Base-by-base conservation (phyloP, 2,113 vertebrate genomes). In the Lampris incognitus region DNA sequence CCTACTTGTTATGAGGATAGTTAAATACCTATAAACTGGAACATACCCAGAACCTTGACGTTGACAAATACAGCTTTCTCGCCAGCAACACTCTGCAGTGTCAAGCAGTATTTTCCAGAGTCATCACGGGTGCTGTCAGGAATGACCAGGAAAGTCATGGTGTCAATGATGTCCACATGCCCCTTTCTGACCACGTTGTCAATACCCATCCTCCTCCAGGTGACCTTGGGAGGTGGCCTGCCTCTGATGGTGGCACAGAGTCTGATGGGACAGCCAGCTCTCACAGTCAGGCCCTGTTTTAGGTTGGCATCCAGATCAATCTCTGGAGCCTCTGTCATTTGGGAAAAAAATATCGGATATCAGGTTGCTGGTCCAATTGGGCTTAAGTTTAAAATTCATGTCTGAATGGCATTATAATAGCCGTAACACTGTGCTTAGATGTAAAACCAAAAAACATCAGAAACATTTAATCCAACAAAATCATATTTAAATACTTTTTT, bases 71-170 rank as follows among this genome's bases (percentile, higher is more conserved):
- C 96, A 10, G 98, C 96, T 82, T 99, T 99, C 93, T 99, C 98
- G 84, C 98, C 98, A 24, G 97, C 98, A 66, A 90, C 60, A 81
- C 96, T 99, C 79, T 94, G 93, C 64, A 99, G 87, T 0, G 96
- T 97, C 84, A 99, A 81, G 54, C 96, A 97, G 74, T 99, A 99
- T 95, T 99, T 99, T 79, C 98, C 98, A 0, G 97, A 96, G 79
- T 99, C 98, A 38, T 98, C 93, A 69, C 98, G 96, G 13, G 97
- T 99, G 76, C 96, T 97, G 76, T 98, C 93, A 0, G 97, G 95
- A 80, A 99, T 99, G 66, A 99, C 94, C 76, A 98, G 93, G 94
- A 99, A 99, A 72, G 98, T 96, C 98, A 99, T 99, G 0, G 98
- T 99, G 82, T 99, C 98, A 79, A 99, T 95, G 69, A 99, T 86